These are phyloP conservation scores for Aurelia aurita DNA, from an alignment of 30 jellyfish, hydroid and myxozoan species.

Conservation along the genomic window DNA sequence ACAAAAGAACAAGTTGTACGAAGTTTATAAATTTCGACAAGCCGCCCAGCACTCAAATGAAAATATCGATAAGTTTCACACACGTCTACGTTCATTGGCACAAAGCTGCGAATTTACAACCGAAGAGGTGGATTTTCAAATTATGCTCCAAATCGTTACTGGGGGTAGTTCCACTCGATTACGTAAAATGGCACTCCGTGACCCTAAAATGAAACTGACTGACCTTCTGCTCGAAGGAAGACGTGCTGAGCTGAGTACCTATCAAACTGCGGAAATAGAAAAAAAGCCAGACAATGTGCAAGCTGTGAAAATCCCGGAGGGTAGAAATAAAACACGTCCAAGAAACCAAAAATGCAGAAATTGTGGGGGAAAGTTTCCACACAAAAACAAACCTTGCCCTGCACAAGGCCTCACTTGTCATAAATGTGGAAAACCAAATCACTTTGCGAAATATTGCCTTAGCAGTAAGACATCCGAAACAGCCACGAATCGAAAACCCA, in stretches of 20 bases:
- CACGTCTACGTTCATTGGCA: neutral
- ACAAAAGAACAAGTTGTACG: neutral
- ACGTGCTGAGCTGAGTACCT: neutral
- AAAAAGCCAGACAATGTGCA: neutral
- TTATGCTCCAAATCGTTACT: neutral
- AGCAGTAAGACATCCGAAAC: too few species aligned
- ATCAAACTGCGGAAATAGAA: slow-evolving; percentile 10
- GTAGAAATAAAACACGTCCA: neutral
- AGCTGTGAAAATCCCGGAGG: neutral
- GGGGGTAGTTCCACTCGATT: neutral
- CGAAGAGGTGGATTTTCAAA: neutral
- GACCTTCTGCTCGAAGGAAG: slow-evolving; percentile 3
- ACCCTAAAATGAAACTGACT: neutral
- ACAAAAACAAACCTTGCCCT: neutral
- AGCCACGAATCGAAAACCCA: too few species aligned
- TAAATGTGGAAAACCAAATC: neutral
- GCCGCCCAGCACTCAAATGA: neutral
- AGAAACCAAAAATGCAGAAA: neutral
- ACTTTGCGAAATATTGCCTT: neutral
- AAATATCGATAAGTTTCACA: neutral
- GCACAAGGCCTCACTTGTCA: slow-evolving; percentile 1
- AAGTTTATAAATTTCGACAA: neutral
- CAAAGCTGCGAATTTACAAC: slow-evolving; percentile 3
- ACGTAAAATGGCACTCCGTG: neutral
- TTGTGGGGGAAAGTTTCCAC: slow-evolving; percentile 11